Conservation (phyloP, 2,888 invertebrate species). For the Caradrina clavipalpis region DNA sequence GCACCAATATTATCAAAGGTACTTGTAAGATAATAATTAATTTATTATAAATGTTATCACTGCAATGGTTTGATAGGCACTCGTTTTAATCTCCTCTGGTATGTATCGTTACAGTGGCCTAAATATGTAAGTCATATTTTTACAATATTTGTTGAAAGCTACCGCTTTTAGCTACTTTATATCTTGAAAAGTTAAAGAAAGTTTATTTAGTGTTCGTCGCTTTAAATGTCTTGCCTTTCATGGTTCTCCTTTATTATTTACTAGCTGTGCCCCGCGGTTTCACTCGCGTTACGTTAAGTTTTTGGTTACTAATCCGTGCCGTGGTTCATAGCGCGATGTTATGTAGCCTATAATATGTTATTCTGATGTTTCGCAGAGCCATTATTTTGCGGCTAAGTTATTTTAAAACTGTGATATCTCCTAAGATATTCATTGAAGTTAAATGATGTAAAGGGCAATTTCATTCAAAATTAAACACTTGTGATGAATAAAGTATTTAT, state of each 20-base stretch:
- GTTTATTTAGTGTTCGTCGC: conserved; percentile 7
- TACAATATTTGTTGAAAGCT: conserved; percentile 23
- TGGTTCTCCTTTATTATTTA: conserved; percentile 1
- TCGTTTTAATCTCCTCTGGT: conserved; percentile 38
- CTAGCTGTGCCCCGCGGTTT: too few relatives aligned
- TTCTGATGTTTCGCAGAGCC: too few relatives aligned
- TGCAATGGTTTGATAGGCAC: conserved; percentile 50
- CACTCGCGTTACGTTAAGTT: too few relatives aligned
- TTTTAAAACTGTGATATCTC: too few relatives aligned
- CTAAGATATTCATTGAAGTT: too few relatives aligned
- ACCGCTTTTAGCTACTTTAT: conserved; percentile 50
- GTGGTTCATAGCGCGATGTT: too few relatives aligned
- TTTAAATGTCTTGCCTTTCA: conserved; percentile 40
- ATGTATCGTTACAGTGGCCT: conserved; percentile 57
- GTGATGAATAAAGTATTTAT: too few relatives aligned
- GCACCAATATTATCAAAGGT: not conserved
- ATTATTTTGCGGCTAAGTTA: too few relatives aligned
- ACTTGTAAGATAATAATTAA: conserved; percentile 39
- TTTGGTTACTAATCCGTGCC: too few relatives aligned
- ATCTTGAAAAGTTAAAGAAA: conserved; percentile 1
- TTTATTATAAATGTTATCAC: conserved; percentile 34
- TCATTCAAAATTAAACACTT: too few relatives aligned
- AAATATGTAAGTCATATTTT: conserved; percentile 37
- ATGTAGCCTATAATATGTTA: too few relatives aligned
- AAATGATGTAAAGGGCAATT: too few relatives aligned